Base-by-base conservation (phyloP, 1,140 invertebrate species). In the Glomeris maerens region DNA sequence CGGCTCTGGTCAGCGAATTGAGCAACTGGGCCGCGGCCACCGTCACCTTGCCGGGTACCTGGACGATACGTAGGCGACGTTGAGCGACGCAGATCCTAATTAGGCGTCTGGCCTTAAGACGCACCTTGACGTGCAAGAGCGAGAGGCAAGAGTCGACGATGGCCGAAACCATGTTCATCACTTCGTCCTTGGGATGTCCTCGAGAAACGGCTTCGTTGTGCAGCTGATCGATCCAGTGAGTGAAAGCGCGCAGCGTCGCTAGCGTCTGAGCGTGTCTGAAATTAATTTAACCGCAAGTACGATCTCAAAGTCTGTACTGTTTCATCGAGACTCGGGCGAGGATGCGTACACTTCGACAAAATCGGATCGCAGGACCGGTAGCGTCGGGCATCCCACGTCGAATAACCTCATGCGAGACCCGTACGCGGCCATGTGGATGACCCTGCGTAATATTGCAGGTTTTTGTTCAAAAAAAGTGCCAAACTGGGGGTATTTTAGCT, bases 251-350 rank as follows among this genome's bases (percentile, higher is more conserved):
- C 22, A 81, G 62, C 2, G 79, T 73, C 10, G 77, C 78, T 28
- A 82, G 63, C 20, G 78, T 68, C 62, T 82, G 78, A 31, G 77
- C 77, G 65, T 81, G 77, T n/a, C 78, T 80, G 57, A 53, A 50
- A 45, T 63, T 59, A 39, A 50, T 38, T 52, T n/a, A 39, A 40
- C 4, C 44, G 7, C 26, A 38, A 38, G 23, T n/a, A n/a, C n/a
- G n/a, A n/a, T n/a, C n/a, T n/a, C n/a, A n/a, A n/a, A n/a, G n/a
- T n/a, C n/a, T n/a, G n/a, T n/a, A n/a, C n/a, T n/a, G n/a, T n/a
- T n/a, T n/a, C n/a, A n/a, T n/a, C n/a, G n/a, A n/a, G n/a, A 36
- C n/a, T 36, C n/a, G 17, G 31, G 17, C 10, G 10, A 36, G 23
- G 29, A 4, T 21, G 65, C 69, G 63, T 65, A 73, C 71, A 74